These are phyloP conservation scores for Sibirionetta formosa DNA, from an alignment of 2,797 vertebrate genomes.

Conservation along the genomic window DNA sequence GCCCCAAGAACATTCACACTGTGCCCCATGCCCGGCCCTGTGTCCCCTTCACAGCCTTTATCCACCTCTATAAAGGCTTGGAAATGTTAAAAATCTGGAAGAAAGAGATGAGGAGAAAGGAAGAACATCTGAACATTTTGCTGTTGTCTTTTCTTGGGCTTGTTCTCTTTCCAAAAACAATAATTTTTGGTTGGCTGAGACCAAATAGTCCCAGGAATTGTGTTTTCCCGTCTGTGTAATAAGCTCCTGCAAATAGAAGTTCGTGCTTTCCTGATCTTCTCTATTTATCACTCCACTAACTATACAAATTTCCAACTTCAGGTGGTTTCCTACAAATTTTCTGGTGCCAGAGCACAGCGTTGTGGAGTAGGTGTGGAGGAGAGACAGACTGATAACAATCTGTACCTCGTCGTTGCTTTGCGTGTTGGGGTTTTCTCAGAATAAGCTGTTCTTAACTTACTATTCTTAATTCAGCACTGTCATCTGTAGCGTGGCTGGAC, in stretches of 20 bases:
- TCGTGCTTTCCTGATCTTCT: slow-evolving; percentile 24
- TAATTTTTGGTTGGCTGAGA: slow-evolving; percentile 40
- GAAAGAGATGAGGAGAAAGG: not conserved
- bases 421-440: not conserved
- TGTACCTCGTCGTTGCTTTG: not conserved
- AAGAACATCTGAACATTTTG: not conserved
- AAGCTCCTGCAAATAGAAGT: slow-evolving; percentile 26
- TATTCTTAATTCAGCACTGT: not conserved
- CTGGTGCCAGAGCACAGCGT: not conserved
- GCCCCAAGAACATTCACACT: not conserved
- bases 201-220: slow-evolving; percentile 36
- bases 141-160: not conserved
- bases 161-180: slow-evolving; percentile 44
- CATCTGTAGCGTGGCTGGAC: not conserved
- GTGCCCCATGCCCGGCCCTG: not conserved
- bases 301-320: not conserved
- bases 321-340: not conserved
- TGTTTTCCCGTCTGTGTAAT: slow-evolving; percentile 44
- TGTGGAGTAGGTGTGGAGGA: not conserved
- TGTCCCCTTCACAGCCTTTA: not conserved
- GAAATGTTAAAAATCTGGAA: not conserved
- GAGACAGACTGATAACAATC: not conserved
- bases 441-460: not conserved
- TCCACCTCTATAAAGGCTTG: not conserved
- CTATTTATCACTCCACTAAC: slow-evolving; percentile 17